Percentiles rank a stretch among this genome's conserved stretches.
Conservation (phyloP, 2,113 vertebrate species). For the Hyperopisus bebe region DNA sequence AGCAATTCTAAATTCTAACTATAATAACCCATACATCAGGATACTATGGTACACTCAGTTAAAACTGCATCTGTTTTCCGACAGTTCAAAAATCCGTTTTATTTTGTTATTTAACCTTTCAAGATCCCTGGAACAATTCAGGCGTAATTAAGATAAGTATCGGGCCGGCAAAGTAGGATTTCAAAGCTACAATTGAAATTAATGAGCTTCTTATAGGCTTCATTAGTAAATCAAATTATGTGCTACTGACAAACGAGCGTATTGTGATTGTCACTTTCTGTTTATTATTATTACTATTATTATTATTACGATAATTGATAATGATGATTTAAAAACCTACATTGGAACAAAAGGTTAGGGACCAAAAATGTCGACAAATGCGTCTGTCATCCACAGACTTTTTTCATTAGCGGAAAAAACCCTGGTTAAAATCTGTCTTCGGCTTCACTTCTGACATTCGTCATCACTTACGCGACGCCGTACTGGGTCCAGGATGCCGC, state of each 20-base stretch:
- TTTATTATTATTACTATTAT: neutral
- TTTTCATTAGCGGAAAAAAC: neutral
- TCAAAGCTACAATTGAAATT: neutral
- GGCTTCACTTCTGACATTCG: neutral
- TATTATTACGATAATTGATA: neutral
- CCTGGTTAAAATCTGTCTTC: neutral
- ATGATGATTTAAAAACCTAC: neutral
- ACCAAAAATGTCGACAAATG: neutral
- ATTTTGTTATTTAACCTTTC: neutral
- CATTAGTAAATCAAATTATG: slow-evolving; percentile 6
- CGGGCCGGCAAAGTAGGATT: neutral
- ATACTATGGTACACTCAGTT: neutral
- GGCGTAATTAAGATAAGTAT: neutral
- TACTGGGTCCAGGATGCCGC: neutral
- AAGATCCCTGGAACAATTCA: neutral
- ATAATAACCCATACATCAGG: neutral
- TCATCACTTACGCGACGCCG: neutral
- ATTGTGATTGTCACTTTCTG: neutral
- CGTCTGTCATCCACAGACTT: neutral
- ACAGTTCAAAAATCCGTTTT: neutral
- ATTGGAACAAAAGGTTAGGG: neutral
- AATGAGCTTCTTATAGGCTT: neutral
- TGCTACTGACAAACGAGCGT: slow-evolving; percentile 5
- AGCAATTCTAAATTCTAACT: neutral
- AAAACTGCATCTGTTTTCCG: neutral